Percentiles rank a stretch among this genome's conserved stretches.
Evolutionary conservation across 1,140 invertebrate species (phyloP).

Genomic region (Araneus ventricosus): DNA sequence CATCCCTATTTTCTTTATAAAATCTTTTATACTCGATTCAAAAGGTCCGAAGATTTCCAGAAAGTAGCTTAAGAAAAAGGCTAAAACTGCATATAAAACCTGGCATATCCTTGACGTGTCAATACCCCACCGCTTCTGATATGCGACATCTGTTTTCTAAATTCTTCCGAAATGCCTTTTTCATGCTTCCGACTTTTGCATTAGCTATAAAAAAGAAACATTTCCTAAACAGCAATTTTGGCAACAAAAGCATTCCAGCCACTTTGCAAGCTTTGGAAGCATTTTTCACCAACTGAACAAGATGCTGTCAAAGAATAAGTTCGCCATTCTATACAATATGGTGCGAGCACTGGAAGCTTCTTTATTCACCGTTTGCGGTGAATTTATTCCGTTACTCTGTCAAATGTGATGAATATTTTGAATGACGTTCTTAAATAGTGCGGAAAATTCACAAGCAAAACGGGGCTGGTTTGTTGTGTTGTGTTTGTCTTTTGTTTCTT

Average conservation of each 20-base stretch:
- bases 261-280: conserved; percentile 41
- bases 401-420: not conserved
- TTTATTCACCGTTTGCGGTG: not conserved
- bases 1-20: not conserved
- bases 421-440: not conserved
- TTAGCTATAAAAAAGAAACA: not conserved
- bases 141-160: conserved; percentile 64
- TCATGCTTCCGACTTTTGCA: not conserved
- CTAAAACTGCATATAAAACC: conserved; percentile 23
- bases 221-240: not conserved
- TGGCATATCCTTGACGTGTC: conserved; percentile 48
- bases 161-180: conserved; percentile 30
- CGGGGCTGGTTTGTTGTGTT: too few species aligned
- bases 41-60: not conserved
- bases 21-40: not conserved
- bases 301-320: conserved; percentile 29
- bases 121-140: conserved; percentile 39
- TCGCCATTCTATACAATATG: not conserved
- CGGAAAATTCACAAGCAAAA: too few species aligned
- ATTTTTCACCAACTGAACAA: conserved; percentile 28
- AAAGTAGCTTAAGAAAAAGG: not conserved
- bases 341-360: not conserved
- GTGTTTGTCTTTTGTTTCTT: too few species aligned
- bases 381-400: conserved; percentile 7
- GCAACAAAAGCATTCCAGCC: conserved; percentile 34